Conservation (phyloP, 1,140 invertebrate genomes). For the Acromyrmex charruanus region DNA sequence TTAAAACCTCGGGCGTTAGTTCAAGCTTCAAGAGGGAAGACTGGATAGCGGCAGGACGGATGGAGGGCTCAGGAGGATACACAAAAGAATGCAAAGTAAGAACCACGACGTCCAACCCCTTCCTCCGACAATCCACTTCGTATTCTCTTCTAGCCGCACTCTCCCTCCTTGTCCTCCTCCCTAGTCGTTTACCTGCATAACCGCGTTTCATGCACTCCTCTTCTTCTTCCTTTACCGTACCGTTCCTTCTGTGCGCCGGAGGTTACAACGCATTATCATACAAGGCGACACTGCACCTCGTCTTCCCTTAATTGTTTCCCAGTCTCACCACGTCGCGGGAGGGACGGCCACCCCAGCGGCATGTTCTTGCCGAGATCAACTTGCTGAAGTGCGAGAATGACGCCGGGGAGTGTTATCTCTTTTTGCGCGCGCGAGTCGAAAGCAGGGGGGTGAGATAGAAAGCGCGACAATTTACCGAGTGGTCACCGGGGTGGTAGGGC, state of each 20-base stretch:
- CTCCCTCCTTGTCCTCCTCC: constrained; percentile 18
- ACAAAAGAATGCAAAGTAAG: constrained; percentile 87
- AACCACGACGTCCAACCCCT: constrained; percentile 78
- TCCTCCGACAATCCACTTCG: constrained; percentile 57
- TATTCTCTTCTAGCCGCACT: constrained; percentile 48
- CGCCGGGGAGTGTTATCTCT: constrained; percentile 65
- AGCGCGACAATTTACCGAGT: constrained; percentile 68
- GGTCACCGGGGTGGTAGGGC: constrained; percentile 71
- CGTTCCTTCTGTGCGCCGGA: constrained; percentile 77
- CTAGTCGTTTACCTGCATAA: constrained; percentile 68
- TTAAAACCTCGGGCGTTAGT: constrained; percentile 86
- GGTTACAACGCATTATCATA: constrained; percentile 85
- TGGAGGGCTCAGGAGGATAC: constrained; percentile 80
- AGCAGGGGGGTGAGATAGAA: constrained; percentile 22
- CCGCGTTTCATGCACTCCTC: constrained; percentile 68
- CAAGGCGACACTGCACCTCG: constrained; percentile 80
- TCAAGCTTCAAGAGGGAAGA: constrained; percentile 83
- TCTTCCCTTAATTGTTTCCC: constrained; percentile 83
- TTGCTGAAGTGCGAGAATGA: constrained; percentile 65
- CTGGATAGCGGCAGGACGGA: constrained; percentile 66
- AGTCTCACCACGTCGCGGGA: constrained; percentile 15
- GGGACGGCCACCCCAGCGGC: background rate
- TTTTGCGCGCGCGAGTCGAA: constrained; percentile 53
- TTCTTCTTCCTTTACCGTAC: constrained; percentile 77
- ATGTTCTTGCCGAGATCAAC: constrained; percentile 58